Evolutionary conservation across 2,888 invertebrate species (phyloP), one percentile per base, ranked within the genome.

Genomic region (Drosophila mimica): DNA sequence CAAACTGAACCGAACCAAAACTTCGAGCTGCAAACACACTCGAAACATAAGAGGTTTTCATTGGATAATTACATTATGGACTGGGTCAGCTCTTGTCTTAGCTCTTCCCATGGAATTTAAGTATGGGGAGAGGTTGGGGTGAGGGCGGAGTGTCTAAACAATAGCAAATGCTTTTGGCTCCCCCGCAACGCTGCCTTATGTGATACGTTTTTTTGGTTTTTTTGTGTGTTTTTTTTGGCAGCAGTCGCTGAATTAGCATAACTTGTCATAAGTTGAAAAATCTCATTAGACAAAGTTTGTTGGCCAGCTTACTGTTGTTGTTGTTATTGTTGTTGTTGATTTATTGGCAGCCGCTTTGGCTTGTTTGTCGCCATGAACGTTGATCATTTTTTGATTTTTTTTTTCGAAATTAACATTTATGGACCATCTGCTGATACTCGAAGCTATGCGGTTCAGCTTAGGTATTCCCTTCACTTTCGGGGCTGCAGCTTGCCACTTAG

Each of bases 181-280:
- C 78, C 74, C 78, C 78, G 81, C 81, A 78, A 56, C 38, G 63
- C n/a, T 15, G 73, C 62, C 73, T 79, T 79, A 72, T 82, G 72
- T 82, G 80, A 60, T 68, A 60, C 65, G 57, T 25, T 46, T 52
- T 52, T n/a, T 7, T 52, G 13, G 7, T 31, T 4, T 52, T 46
- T 4, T 33, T 17, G 7, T 4, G 2, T 25, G 5, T 8, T 49
- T 17, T 20, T 54, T 63, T 72, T 63, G 69, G 53, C 76, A 67
- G 68, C 60, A 62, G 70, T 75, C 65, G 61, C 64, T 51, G 74
- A 89, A 88, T 88, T 88, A 89, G 89, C 88, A 88, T 88, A 88
- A 89, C 88, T 89, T 88, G 89, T 89, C 88, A 89, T 87, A 88
- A 89, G 88, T 88, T 89, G 79, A 87, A 87, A 87, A 85, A 87